phyloP scores from a whole-genome alignment of 1,140 invertebrate species.

The Drosophila leontia region DNA sequence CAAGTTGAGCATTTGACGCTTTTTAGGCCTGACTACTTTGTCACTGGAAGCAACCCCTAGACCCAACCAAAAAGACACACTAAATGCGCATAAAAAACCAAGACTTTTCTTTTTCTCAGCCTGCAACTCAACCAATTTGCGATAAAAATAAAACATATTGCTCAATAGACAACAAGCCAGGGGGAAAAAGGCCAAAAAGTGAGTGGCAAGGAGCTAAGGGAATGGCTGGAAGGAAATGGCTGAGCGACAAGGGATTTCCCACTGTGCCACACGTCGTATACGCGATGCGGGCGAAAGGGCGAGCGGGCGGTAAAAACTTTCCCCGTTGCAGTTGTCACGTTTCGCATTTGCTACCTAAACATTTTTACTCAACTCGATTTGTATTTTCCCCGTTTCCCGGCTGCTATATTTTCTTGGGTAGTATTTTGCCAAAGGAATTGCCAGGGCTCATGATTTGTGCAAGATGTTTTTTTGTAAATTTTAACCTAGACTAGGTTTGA shows the following conservation, averaged over 20 bases:
- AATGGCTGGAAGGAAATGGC: neutral
- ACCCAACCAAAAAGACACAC: no score
- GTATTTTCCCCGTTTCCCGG: conserved; percentile 16
- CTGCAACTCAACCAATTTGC: conserved; percentile 77
- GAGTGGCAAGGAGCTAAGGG: neutral
- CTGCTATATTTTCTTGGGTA: conserved; percentile 17
- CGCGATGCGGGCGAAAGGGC: conserved; percentile 43
- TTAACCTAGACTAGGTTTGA: neutral
- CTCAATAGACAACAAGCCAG: conserved; percentile 69
- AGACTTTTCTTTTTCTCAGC: conserved; percentile 27
- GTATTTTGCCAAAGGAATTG: conserved; percentile 8
- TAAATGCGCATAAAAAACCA: conserved; percentile 57
- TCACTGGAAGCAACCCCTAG: conserved; percentile 13
- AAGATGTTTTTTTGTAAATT: neutral
- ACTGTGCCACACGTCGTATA: conserved; percentile 61
- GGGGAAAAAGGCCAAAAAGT: conserved; percentile 18
- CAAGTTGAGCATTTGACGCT: conserved; percentile 55
- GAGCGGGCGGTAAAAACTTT: conserved; percentile 49
- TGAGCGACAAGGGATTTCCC: conserved; percentile 21
- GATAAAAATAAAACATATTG: conserved; percentile 82
- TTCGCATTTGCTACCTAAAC: conserved; percentile 70
- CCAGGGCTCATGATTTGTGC: neutral
- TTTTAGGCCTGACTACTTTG: conserved; percentile 60
- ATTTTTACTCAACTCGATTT: conserved; percentile 52
- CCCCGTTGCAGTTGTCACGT: conserved; percentile 74